Percentiles rank a stretch among this genome's conserved stretches.
These are phyloP conservation scores for Fragum sueziense DNA, from an alignment of 2,888 invertebrate genomes.

Conservation along the genomic window DNA sequence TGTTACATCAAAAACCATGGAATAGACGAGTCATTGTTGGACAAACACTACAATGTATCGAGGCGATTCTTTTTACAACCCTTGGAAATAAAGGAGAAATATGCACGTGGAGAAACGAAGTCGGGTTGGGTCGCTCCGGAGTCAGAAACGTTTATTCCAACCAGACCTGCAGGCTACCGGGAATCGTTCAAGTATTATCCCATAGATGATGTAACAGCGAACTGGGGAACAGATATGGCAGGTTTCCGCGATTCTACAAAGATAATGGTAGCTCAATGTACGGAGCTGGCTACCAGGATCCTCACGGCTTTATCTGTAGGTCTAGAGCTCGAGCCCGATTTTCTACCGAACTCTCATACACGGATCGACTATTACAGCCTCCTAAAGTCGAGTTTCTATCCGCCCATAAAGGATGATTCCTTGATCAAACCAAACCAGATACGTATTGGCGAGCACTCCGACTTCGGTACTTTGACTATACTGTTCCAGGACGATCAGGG, in stretches of 20 bases:
- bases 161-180: conserved; percentile 51
- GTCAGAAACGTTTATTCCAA: conserved; percentile 43
- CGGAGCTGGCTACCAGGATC: conserved; percentile 12
- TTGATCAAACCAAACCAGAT: conserved; percentile 63
- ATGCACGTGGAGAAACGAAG: background rate
- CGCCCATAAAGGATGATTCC: conserved; percentile 25
- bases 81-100: background rate
- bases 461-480: conserved; percentile 66
- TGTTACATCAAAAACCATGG: conserved; percentile 60
- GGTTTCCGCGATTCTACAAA: conserved; percentile 27
- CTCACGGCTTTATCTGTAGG: conserved; percentile 38
- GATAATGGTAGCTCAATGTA: conserved; percentile 30
- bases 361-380: conserved; percentile 18
- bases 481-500: conserved; percentile 69
- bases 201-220: conserved; percentile 1
- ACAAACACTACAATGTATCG: background rate
- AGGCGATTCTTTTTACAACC: background rate
- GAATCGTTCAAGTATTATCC: conserved; percentile 56
- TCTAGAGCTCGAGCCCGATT: conserved; percentile 17
- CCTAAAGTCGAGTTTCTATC: conserved; percentile 33
- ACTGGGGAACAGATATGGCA: conserved; percentile 40
- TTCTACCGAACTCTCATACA: conserved; percentile 33
- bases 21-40: conserved; percentile 7
- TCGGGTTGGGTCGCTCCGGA: conserved; percentile 39
- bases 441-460: conserved; percentile 68